A percentile compares a stretch with the other conserved stretches of the same genome.
These are phyloP conservation scores for Macroteleia sp. DNA, from an alignment of 2,888 invertebrate species.

Conservation along the genomic window DNA sequence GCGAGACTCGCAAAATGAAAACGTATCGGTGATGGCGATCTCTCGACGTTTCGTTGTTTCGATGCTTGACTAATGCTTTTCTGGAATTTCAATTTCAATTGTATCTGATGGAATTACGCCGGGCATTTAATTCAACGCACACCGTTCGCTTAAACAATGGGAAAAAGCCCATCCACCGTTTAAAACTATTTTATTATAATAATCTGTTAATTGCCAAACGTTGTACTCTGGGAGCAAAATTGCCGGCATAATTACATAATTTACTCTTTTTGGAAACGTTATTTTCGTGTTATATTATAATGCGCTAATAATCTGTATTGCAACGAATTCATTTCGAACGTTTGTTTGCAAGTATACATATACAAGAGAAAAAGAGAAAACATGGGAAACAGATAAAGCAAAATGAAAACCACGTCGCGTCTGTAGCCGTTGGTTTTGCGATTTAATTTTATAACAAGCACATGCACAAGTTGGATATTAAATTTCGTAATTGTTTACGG, in stretches of 20 bases:
- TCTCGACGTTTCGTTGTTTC: conserved; percentile 57
- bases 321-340: not conserved
- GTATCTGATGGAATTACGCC: conserved; percentile 60
- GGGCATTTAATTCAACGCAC: conserved; percentile 49
- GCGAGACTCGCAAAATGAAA: conserved; percentile 60
- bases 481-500: conserved; percentile 11
- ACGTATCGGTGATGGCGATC: conserved; percentile 61
- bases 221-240: conserved; percentile 4
- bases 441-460: conserved; percentile 18
- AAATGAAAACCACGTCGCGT: not conserved
- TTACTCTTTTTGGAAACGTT: not conserved
- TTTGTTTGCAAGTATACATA: not conserved
- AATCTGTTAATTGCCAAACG: conserved; percentile 38
- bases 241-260: conserved; percentile 5
- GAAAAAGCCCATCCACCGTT: conserved; percentile 15
- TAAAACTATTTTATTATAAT: conserved; percentile 43
- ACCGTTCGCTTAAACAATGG: conserved; percentile 29
- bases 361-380: not conserved
- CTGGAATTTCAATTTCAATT: conserved; percentile 65
- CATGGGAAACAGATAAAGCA: not conserved
- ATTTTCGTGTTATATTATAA: conserved; percentile 1
- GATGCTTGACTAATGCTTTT: conserved; percentile 64
- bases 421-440: not conserved
- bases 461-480: conserved; percentile 6
- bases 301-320: conserved; percentile 1